Evolutionary conservation across 2,113 vertebrate genomes (phyloP).

Genomic region (Merops nubicus): DNA sequence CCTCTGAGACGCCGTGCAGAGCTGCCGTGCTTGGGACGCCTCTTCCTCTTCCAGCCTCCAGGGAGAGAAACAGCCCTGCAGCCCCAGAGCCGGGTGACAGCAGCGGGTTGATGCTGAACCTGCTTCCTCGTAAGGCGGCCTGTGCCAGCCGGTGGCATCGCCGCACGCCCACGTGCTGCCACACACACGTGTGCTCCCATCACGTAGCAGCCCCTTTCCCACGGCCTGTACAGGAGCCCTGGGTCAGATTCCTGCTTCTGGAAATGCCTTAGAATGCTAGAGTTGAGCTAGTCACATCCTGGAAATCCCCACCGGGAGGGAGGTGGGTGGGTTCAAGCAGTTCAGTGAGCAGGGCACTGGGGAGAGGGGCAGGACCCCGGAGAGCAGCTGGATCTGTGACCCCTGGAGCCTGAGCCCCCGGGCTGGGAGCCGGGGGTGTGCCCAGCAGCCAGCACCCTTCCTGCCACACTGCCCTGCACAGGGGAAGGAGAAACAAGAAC

Average conservation of each 20-base stretch:
- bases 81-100: neutral
- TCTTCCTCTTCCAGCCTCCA: neutral
- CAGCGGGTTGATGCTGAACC: neutral
- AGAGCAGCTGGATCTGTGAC: no score
- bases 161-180: accelerated
- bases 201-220: neutral
- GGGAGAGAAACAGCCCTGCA: neutral
- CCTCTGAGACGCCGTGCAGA: neutral
- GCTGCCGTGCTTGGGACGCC: accelerated
- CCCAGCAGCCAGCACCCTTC: neutral
- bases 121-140: neutral
- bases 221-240: accelerated
- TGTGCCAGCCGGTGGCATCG: accelerated
- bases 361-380: accelerated
- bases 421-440: neutral
- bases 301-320: neutral
- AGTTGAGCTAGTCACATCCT: neutral
- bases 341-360: neutral
- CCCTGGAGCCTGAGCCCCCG: accelerated
- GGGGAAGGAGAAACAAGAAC: neutral
- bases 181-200: accelerated
- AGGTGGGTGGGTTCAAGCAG: neutral
- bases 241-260: neutral
- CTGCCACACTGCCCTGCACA: accelerated
- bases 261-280: neutral